These are phyloP conservation scores for Osmerus mordax DNA, from an alignment of 2,113 vertebrate genomes.

Conservation along the genomic window DNA sequence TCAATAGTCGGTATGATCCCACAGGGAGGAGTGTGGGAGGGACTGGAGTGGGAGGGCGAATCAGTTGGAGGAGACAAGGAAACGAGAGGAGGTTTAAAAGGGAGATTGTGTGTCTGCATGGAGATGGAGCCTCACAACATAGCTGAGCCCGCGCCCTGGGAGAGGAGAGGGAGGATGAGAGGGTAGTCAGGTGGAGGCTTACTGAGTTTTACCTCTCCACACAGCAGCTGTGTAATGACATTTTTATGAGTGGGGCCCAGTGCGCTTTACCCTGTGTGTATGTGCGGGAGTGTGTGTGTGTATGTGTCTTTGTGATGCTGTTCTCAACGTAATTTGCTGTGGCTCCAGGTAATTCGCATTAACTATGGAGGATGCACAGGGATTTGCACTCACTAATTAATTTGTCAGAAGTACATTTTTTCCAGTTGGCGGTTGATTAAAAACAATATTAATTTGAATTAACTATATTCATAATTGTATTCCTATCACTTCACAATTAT, in stretches of 20 bases:
- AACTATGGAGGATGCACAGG: constrained; percentile 52
- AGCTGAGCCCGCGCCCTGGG: not conserved
- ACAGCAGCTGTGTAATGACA: constrained; percentile 39
- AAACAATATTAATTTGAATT: constrained; percentile 74
- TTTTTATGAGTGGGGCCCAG: constrained; percentile 33
- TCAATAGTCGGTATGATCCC: constrained; percentile 50
- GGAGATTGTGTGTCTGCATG: constrained; percentile 43
- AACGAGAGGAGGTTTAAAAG: constrained; percentile 44
- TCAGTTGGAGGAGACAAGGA: constrained; percentile 51
- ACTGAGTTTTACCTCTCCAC: not conserved
- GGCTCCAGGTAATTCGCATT: constrained; percentile 65
- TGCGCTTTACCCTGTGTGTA: constrained; percentile 7
- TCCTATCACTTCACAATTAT: constrained; percentile 65
- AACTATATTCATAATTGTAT: constrained; percentile 73
- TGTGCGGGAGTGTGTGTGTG: constrained; percentile 21
- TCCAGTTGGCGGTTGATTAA: constrained; percentile 67
- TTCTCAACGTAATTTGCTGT: constrained; percentile 48
- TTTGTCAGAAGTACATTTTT: constrained; percentile 66
- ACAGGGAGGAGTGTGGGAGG: constrained; percentile 54
- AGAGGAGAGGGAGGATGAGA: not conserved
- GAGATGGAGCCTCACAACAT: constrained; percentile 26
- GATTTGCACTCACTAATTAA: constrained; percentile 77
- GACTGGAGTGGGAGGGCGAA: constrained; percentile 55
- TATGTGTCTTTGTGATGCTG: not conserved
- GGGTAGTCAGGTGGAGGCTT: not conserved